These are phyloP conservation scores for Tupaia chinensis DNA, from an alignment of 2,113 vertebrate species.

Conservation along the genomic window DNA sequence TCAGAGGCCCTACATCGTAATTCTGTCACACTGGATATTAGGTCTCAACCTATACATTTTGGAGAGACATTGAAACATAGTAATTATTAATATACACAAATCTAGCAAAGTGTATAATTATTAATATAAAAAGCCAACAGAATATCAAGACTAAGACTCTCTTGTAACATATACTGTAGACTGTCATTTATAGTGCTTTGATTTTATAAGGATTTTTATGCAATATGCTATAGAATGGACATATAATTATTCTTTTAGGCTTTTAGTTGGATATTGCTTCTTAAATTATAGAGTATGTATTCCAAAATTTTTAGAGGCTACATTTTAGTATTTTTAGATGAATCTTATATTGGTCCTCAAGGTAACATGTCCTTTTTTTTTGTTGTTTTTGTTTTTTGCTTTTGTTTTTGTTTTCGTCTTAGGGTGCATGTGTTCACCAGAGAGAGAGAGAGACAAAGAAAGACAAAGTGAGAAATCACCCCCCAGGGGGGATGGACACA, in stretches of 20 bases:
- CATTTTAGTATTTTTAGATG: not conserved
- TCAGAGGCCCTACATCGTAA: not conserved
- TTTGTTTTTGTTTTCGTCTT: too few species aligned
- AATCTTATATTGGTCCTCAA: not conserved
- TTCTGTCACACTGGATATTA: not conserved
- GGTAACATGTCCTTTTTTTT: not conserved
- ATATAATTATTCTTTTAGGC: not conserved
- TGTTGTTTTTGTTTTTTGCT: too few species aligned
- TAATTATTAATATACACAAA: not conserved
- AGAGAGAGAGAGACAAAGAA: too few species aligned
- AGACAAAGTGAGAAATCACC: too few species aligned
- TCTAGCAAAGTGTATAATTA: not conserved
- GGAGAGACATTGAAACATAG: not conserved
- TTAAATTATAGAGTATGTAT: not conserved
- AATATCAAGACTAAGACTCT: not conserved
- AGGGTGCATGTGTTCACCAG: too few species aligned
- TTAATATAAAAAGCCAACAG: not conserved
- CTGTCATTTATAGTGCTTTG: not conserved
- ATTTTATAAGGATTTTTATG: conserved; percentile 3
- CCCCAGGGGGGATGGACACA: too few species aligned
- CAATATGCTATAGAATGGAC: not conserved
- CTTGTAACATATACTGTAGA: not conserved
- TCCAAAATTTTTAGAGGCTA: not conserved
- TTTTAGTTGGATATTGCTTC: not conserved
- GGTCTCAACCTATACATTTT: not conserved